Base-by-base conservation (phyloP, 2,113 vertebrate species). In the Psephotus haematonotus region DNA sequence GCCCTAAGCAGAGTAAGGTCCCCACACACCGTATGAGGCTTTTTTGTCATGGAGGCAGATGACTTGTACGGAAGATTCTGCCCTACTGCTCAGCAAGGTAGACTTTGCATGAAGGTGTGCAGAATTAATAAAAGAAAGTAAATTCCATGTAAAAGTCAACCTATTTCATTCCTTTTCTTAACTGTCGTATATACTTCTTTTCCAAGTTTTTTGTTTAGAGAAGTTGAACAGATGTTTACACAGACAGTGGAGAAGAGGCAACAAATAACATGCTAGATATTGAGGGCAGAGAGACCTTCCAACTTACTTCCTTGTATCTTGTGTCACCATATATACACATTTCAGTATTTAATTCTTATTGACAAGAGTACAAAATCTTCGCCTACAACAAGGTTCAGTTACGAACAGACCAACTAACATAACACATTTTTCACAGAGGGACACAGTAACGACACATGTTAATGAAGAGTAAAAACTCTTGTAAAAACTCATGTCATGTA, bases 401-500 rank as follows among this genome's bases (percentile, higher is more conserved):
- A 88, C 50, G 62, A 86, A 28, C 49, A 95, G 64, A 39, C 37
- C 63, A 95, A 90, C 52, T 86, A 91, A 83, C 86, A 63, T 6
- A 87, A 60, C 50, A 92, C 77, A 88, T 94, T 95, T 94, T 95
- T 83, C 91, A 96, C 94, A 90, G 84, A 76, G 46, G 80, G 84
- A 67, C 76, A 80, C 47, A 60, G 64, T 67, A 95, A 79, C 2
- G 5, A 44, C 44, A 84, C 59, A 82, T 63, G 71, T 64, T 96
- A 97, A 97, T 95, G 91, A 92, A 92, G 88, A 82, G 70, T 37
- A n/a, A n/a, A n/a, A n/a, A n/a, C n/a, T n/a, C n/a, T n/a, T n/a
- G n/a, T n/a, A n/a, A n/a, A n/a, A n/a, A n/a, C n/a, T n/a, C n/a
- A 77, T 93, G 91, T 93, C 52, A 90, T 11, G 35, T 69, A 85